These are phyloP conservation scores for Montipora foliosa DNA, from an alignment of 64 coral and sea anemone species.

Conservation along the genomic window DNA sequence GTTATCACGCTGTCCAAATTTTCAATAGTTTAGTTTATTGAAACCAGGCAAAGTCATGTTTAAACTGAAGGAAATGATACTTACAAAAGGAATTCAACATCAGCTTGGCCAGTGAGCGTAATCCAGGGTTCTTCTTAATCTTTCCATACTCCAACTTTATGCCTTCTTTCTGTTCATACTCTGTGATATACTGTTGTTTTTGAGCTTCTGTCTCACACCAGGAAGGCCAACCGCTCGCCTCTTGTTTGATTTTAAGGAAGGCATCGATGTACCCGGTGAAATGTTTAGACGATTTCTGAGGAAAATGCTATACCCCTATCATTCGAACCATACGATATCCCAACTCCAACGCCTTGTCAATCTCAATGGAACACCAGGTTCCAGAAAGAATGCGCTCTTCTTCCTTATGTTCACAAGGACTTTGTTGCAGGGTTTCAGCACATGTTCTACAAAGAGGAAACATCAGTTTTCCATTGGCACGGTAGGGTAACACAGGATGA, in stretches of 20 bases:
- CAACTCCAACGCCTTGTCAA: not conserved
- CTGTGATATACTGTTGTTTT: conserved; percentile 5
- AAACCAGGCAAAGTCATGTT: too few relatives aligned
- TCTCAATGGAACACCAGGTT: conserved; percentile 6
- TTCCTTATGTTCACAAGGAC: not conserved
- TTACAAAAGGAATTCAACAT: not conserved
- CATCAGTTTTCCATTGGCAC: conserved; percentile 1
- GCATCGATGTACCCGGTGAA: conserved; percentile 30
- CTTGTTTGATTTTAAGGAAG: conserved; percentile 49
- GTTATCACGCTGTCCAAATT: too few relatives aligned
- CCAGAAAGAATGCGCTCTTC: not conserved
- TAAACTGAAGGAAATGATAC: too few relatives aligned
- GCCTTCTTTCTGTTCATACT: not conserved
- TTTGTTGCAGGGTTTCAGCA: not conserved
- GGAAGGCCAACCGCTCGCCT: conserved; percentile 6
- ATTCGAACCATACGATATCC: conserved; percentile 36
- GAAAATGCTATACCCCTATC: conserved; percentile 61
- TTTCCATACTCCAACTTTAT: conserved; percentile 6
- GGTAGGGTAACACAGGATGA: conserved; percentile 33
- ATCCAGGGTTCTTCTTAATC: conserved; percentile 43
- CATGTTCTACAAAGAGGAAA: conserved; percentile 39
- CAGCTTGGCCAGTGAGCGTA: not conserved
- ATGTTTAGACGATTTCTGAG: not conserved
- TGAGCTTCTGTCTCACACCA: conserved; percentile 16
- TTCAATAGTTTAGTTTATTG: too few relatives aligned